phyloP scores from a whole-genome alignment of 2,888 invertebrate genomes.

The Pinctada fucata region DNA sequence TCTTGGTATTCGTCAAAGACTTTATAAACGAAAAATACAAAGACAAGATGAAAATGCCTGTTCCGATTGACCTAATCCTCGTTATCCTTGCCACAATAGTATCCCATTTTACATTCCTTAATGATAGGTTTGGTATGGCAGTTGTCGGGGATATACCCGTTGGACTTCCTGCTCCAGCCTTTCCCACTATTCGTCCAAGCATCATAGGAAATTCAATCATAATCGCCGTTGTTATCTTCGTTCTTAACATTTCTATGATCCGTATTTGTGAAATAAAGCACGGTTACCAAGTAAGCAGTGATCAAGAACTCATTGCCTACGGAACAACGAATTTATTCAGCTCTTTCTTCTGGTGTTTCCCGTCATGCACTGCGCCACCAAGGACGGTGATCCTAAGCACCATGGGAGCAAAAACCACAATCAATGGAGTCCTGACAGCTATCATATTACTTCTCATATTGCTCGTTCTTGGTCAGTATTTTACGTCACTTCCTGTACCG shows the following conservation, averaged over 20 bases:
- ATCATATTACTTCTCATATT: conserved; percentile 68
- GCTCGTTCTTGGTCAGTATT: conserved; percentile 65
- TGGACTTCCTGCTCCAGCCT: conserved; percentile 63
- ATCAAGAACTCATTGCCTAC: conserved; percentile 76
- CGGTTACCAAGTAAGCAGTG: conserved; percentile 72
- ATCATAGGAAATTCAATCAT: conserved; percentile 54
- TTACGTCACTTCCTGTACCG: conserved; percentile 67
- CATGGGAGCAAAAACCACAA: conserved; percentile 67
- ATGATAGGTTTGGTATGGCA: conserved; percentile 47
- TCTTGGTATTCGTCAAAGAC: conserved; percentile 80
- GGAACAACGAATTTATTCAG: conserved; percentile 72
- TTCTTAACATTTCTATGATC: conserved; percentile 69
- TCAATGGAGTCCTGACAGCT: conserved; percentile 64
- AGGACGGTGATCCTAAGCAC: conserved; percentile 64
- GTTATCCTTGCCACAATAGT: conserved; percentile 63
- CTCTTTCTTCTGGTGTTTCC: conserved; percentile 76
- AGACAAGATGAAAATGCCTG: conserved; percentile 62
- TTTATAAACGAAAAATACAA: conserved; percentile 64
- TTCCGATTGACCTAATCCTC: conserved; percentile 72
- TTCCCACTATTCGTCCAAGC: conserved; percentile 33
- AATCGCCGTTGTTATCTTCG: conserved; percentile 63
- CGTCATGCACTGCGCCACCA: conserved; percentile 73
- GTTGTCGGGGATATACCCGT: conserved; percentile 62
- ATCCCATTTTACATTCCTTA: conserved; percentile 58
- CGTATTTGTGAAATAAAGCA: conserved; percentile 74